Conservation (phyloP, 2,797 vertebrate species). For the Gila robusta region DNA sequence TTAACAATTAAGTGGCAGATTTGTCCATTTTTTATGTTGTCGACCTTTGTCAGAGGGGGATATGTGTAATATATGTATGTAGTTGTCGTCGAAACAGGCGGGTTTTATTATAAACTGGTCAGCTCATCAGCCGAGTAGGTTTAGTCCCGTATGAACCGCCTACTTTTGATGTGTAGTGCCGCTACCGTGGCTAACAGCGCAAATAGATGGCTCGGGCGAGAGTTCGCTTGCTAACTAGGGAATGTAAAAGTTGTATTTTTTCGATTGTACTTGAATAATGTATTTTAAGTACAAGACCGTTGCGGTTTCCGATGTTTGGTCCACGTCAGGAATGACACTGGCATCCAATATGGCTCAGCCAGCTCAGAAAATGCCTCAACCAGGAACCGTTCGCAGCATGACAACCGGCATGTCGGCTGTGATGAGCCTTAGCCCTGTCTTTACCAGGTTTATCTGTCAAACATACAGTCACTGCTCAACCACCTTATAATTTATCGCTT, state of each 20-base stretch:
- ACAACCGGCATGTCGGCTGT: slow-evolving; percentile 58
- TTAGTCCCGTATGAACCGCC: slow-evolving; percentile 38
- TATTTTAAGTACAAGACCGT: not conserved
- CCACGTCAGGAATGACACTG: slow-evolving; percentile 20
- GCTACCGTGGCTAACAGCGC: slow-evolving; percentile 40
- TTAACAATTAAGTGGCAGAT: not conserved
- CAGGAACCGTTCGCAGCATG: slow-evolving; percentile 56
- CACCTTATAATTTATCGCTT: not conserved
- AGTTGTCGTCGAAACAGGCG: slow-evolving; percentile 23
- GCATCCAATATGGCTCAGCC: slow-evolving; percentile 29
- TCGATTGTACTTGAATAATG: not conserved
- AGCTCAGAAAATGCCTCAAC: slow-evolving; percentile 40
- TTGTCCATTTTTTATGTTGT: not conserved
- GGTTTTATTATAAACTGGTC: not conserved
- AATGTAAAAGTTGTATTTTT: slow-evolving; percentile 4
- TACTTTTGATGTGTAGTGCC: slow-evolving; percentile 40
- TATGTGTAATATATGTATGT: not conserved
- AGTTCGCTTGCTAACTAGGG: slow-evolving; percentile 27
- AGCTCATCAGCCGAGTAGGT: slow-evolving; percentile 24
- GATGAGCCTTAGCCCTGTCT: slow-evolving; percentile 23
- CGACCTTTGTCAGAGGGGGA: not conserved
- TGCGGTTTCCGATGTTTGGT: not conserved
- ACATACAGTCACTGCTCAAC: not conserved
- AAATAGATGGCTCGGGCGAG: slow-evolving; percentile 4
- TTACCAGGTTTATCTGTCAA: slow-evolving; percentile 4